phyloP scores from a whole-genome alignment of 2,888 invertebrate species.

The Incurvaria masculella region DNA sequence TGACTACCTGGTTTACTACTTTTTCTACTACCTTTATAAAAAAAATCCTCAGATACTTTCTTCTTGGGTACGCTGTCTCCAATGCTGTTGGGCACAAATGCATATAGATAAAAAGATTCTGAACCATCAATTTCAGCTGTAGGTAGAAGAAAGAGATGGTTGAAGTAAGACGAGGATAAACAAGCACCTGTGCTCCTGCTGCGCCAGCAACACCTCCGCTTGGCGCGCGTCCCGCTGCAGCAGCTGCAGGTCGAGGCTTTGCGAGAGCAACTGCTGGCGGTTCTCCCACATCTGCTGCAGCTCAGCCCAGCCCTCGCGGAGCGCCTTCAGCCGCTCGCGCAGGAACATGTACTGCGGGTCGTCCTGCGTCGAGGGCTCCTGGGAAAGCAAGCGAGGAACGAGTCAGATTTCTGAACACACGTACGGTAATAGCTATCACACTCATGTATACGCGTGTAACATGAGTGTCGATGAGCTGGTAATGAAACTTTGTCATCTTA shows the following conservation, averaged over 20 bases:
- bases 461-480: no score
- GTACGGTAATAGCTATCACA: no score
- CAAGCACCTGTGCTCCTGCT: constrained; percentile 87
- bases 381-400: constrained; percentile 5
- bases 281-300: constrained; percentile 99
- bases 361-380: constrained; percentile 81
- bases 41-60: no score
- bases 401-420: no score
- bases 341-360: constrained; percentile 99
- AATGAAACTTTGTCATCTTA: no score
- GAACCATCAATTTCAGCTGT: no score
- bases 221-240: constrained; percentile 96
- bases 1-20: no score
- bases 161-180: neutral
- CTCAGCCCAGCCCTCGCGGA: constrained; percentile 99
- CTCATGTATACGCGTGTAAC: no score
- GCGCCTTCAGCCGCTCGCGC: constrained; percentile 93
- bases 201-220: constrained; percentile 94
- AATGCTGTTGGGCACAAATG: no score
- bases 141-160: neutral
- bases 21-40: no score
- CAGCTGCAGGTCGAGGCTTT: constrained; percentile 92
- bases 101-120: no score
- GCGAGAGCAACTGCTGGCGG: constrained; percentile 89
- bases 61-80: no score